Evolutionary conservation across 2,888 invertebrate species (phyloP).

Genomic region (Cartodere bifasciata): DNA sequence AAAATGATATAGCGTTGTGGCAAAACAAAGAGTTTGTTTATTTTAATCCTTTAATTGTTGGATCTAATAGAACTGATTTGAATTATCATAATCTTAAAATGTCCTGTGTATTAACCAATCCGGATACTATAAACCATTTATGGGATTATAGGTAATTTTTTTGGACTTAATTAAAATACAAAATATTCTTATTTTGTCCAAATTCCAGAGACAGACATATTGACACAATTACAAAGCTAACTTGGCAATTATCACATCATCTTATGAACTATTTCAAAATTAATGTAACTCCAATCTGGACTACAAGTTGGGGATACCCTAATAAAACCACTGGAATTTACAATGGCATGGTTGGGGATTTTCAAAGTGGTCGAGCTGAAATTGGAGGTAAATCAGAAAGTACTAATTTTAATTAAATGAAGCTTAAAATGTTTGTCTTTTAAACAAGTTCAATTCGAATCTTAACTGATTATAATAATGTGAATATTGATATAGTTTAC

Average conservation of each 20-base stretch:
- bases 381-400: slow-evolving; percentile 36
- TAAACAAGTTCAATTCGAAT: no score
- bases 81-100: slow-evolving; percentile 21
- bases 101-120: slow-evolving; percentile 29
- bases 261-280: background rate
- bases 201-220: no score
- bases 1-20: slow-evolving; percentile 15
- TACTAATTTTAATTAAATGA: no score
- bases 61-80: slow-evolving; percentile 22
- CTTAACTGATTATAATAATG: no score
- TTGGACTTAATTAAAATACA: background rate
- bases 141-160: slow-evolving; percentile 30
- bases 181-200: no score
- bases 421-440: no score
- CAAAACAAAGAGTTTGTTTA: slow-evolving; percentile 12
- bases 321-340: slow-evolving; percentile 38
- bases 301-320: slow-evolving; percentile 46
- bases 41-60: slow-evolving; percentile 13
- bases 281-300: no score
- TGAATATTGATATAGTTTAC: no score
- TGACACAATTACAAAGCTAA: background rate
- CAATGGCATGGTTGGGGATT: slow-evolving; percentile 47
- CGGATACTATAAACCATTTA: slow-evolving; percentile 33
- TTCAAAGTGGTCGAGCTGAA: slow-evolving; percentile 41
- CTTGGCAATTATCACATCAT: background rate